Conservation (phyloP, 2,113 vertebrate genomes). For the Silurus glanis region DNA sequence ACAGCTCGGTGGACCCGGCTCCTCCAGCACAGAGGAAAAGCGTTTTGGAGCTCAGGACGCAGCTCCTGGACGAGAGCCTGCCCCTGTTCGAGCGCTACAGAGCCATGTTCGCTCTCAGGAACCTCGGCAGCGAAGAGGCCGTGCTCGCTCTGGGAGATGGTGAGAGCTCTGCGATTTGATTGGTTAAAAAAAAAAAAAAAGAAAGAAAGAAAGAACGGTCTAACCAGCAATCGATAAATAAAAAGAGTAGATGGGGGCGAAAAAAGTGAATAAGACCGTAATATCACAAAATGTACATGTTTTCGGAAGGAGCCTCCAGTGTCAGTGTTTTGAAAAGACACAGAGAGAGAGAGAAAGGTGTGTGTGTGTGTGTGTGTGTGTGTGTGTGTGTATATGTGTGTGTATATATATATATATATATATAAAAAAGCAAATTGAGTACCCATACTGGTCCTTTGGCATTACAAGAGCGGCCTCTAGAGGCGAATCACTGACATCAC, state of each 20-base stretch:
- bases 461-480: too few relatives aligned
- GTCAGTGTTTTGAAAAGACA: background rate
- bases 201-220: background rate
- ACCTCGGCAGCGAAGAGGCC: slow-evolving; percentile 77
- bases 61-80: slow-evolving; percentile 77
- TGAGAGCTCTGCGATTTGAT: slow-evolving; percentile 52
- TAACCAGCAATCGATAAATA: background rate
- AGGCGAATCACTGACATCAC: too few relatives aligned
- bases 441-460: too few relatives aligned
- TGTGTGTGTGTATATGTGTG: too few relatives aligned
- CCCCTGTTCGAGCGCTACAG: slow-evolving; percentile 89
- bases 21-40: slow-evolving; percentile 76
- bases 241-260: too few relatives aligned
- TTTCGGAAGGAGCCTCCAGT: background rate
- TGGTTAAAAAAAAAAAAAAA: too few relatives aligned
- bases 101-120: slow-evolving; percentile 92
- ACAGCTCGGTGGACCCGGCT: slow-evolving; percentile 87
- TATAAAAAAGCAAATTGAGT: too few relatives aligned
- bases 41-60: slow-evolving; percentile 67
- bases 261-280: accelerated
- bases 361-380: too few relatives aligned
- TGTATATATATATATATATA: too few relatives aligned
- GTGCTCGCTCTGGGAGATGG: slow-evolving; percentile 86
- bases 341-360: too few relatives aligned
- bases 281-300: background rate